phyloP scores from a whole-genome alignment of 2,888 invertebrate genomes.

The Ochropleura plecta region DNA sequence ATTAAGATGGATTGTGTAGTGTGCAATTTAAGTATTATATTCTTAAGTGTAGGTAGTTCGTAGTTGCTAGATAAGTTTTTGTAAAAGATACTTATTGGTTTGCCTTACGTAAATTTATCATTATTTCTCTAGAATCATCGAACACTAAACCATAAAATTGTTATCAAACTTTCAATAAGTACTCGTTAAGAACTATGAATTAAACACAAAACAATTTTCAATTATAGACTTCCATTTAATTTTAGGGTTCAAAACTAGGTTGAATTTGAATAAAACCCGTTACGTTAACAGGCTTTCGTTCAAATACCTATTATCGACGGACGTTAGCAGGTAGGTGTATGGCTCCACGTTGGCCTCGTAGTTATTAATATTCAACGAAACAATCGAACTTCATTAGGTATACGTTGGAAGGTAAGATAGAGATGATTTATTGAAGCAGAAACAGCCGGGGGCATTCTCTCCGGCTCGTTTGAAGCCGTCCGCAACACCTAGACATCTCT shows the following conservation, averaged over 20 bases:
- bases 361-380: conserved; percentile 62
- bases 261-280: conserved; percentile 15
- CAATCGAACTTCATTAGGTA: conserved; percentile 61
- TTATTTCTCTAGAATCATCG: background rate
- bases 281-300: background rate
- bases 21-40: background rate
- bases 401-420: conserved; percentile 42
- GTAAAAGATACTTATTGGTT: background rate
- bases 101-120: background rate
- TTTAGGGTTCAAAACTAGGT: background rate
- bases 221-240: conserved; percentile 3
- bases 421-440: conserved; percentile 63
- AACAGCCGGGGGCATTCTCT: conserved; percentile 56
- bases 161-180: background rate
- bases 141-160: background rate
- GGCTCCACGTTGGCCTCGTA: conserved; percentile 11
- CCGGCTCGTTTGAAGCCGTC: conserved; percentile 42
- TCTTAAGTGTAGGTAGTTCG: background rate
- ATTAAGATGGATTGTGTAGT: conserved; percentile 38
- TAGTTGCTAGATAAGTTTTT: background rate
- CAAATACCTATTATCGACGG: conserved; percentile 15
- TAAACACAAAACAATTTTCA: background rate
- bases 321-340: background rate
- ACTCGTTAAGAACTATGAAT: background rate
- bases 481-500: conserved; percentile 68